Conservation (phyloP, 2,797 vertebrate genomes). For the Masticophis lateralis region DNA sequence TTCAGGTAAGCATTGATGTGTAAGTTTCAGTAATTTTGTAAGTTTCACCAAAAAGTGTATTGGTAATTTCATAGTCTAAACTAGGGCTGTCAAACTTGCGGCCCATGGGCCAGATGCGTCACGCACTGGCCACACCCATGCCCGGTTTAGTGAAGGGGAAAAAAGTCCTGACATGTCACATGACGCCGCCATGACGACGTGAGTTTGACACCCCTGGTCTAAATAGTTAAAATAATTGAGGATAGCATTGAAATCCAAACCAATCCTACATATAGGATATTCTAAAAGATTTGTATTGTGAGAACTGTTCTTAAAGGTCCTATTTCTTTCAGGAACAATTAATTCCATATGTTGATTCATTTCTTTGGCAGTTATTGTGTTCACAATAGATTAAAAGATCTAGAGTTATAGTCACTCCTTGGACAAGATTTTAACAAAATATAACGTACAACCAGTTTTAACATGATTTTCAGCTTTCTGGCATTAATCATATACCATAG, state of each 20-base stretch:
- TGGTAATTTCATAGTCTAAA: neutral
- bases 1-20: neutral
- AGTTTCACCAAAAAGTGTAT: neutral
- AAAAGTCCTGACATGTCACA: no score
- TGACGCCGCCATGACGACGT: rapidly evolving
- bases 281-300: neutral
- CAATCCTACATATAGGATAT: neutral
- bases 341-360: neutral
- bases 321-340: neutral
- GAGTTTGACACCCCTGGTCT: no score
- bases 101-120: no score
- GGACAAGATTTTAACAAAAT: neutral
- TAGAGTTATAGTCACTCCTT: neutral
- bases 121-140: no score
- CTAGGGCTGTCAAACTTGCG: neutral
- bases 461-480: neutral
- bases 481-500: neutral
- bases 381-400: neutral
- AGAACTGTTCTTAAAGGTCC: neutral
- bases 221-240: neutral
- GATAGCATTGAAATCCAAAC: neutral
- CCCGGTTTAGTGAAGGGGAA: no score
- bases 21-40: neutral
- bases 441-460: neutral
- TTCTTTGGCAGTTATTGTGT: neutral